Base-by-base conservation (phyloP, 2,113 vertebrate species). In the Fulmarus glacialis region DNA sequence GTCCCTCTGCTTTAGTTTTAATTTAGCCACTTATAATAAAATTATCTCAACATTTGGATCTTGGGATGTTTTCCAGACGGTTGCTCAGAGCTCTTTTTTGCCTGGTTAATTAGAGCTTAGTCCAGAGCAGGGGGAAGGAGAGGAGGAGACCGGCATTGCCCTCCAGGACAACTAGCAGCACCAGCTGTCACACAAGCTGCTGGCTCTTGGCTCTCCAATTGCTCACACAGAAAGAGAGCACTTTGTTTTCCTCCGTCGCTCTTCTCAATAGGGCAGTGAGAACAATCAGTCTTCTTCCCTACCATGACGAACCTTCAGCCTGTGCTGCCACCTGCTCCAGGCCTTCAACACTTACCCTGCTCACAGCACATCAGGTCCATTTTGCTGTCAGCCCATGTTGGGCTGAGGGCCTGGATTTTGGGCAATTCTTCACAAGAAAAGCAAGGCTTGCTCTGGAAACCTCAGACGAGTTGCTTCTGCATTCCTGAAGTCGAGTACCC, bases 121-220 rank as follows among this genome's bases (percentile, higher is more conserved):
- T 70, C 58, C 85, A 82, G 82, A 80, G 71, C 24, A 36, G 62
- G 32, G 11, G 47, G 50, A 70, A 93, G 50, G 64, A 82, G 64
- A 89, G 64, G 30, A 91, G 40, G 64, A 92, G 53, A 70, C 56
- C 12, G 4, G 45, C 45, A 58, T 21, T 66, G 45, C 92, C 88
- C 95, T 94, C 92, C 95, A 97, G 95, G 90, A 91, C 93, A 88
- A 77, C 82, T 50, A 77, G 74, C 45, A 90, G 58, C 85, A 97
- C 92, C 93, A 97, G 92, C 93, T 97, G 95, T 96, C 90, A 73
- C 95, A 86, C 93, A 97, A 83, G 95, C 96, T 97, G 96, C 95
- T 95, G 75, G 45, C 55, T 95, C 50, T 86, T 90, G 74, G 82
- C 92, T 95, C 42, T 88, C 62, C 53, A 48, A 68, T 48, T 72